phyloP scores from a whole-genome alignment of 2,797 vertebrate species.

The Argyrosomus regius region DNA sequence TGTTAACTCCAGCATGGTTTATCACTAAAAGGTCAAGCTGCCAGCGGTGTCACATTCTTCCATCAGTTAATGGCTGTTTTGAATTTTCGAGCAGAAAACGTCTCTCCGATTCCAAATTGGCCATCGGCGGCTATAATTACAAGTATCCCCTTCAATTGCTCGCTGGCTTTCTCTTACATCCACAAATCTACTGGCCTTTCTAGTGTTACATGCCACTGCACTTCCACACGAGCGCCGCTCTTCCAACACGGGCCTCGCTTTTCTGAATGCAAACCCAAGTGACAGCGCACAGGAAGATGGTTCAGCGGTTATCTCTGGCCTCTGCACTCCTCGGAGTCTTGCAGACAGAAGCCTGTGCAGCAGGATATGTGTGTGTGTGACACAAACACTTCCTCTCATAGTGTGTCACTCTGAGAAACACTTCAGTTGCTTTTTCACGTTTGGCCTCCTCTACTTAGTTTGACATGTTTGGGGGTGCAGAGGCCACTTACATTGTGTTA shows the following conservation, averaged over 20 bases:
- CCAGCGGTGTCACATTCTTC: constrained; percentile 19
- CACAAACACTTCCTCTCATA: constrained; percentile 66
- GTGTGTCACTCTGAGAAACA: constrained; percentile 36
- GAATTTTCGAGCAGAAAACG: constrained; percentile 30
- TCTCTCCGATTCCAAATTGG: constrained; percentile 28
- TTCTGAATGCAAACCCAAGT: constrained; percentile 6
- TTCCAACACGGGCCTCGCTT: background rate
- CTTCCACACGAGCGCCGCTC: background rate
- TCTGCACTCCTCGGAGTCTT: constrained; percentile 27
- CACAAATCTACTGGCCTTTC: background rate
- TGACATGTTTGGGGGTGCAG: background rate
- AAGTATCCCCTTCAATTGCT: background rate
- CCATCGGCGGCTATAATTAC: constrained; percentile 4
- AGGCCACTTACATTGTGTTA: background rate
- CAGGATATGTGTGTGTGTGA: constrained; percentile 57
- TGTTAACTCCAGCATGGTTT: constrained; percentile 19
- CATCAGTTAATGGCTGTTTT: constrained; percentile 34
- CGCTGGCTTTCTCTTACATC: constrained; percentile 2
- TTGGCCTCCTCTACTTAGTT: background rate
- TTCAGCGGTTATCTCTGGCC: constrained; percentile 56
- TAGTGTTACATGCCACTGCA: constrained; percentile 9
- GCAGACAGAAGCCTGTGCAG: constrained; percentile 31
- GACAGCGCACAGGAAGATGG: constrained; percentile 54
- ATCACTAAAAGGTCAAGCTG: constrained; percentile 23
- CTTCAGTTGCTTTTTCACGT: constrained; percentile 33